Conservation (phyloP, 1,140 invertebrate genomes). For the Halesus radiatus region DNA sequence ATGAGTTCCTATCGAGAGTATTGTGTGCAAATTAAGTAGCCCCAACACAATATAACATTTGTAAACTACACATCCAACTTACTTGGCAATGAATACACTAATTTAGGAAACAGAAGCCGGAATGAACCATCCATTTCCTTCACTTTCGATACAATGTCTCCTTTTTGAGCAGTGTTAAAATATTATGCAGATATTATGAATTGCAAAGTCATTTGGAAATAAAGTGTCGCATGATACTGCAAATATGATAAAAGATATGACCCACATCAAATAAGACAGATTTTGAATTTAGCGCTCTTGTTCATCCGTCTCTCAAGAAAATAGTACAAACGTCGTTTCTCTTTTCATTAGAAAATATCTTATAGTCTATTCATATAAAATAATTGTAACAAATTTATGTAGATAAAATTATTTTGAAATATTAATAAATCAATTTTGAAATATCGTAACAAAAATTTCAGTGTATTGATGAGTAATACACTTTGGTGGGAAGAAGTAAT, state of each 20-base stretch:
- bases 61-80: neutral
- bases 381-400: slow-evolving; percentile 31
- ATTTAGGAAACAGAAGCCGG: too few relatives aligned
- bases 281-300: slow-evolving; percentile 3
- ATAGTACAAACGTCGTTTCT: slow-evolving; percentile 19
- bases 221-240: too few relatives aligned
- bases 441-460: slow-evolving; percentile 9
- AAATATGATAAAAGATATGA: slow-evolving; percentile 22
- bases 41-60: neutral
- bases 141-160: neutral
- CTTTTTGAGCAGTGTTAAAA: neutral
- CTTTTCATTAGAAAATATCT: slow-evolving; percentile 21
- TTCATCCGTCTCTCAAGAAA: slow-evolving; percentile 27
- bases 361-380: slow-evolving; percentile 36
- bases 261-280: slow-evolving; percentile 26
- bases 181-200: slow-evolving; percentile 6
- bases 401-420: slow-evolving; percentile 36
- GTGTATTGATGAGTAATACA: neutral
- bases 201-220: too few relatives aligned
- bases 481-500: neutral
- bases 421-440: slow-evolving; percentile 36
- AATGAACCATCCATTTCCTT: neutral
- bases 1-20: slow-evolving; percentile 8
- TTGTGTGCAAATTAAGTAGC: neutral
- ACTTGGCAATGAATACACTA: too few relatives aligned